A percentile compares a stretch with the other conserved stretches of the same genome.
phyloP scores from a whole-genome alignment of 2,888 invertebrate species.

The Ommatoiulus sabulosus region DNA sequence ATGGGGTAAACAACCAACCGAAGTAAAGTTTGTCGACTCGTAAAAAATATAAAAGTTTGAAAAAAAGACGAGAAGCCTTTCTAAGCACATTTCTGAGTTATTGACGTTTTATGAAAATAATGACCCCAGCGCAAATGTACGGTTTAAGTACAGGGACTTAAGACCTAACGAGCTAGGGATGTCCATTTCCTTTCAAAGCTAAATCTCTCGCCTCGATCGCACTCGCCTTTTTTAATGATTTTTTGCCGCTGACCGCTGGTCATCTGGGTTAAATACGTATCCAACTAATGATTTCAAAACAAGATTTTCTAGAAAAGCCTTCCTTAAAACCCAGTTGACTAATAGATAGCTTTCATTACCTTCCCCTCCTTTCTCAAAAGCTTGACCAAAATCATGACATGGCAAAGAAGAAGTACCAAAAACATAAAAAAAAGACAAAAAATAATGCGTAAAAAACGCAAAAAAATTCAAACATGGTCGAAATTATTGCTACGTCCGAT shows the following conservation, averaged over 20 bases:
- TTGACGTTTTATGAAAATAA: slow-evolving; percentile 23
- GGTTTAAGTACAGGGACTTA: not conserved
- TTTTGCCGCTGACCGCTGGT: slow-evolving; percentile 13
- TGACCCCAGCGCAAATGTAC: not conserved
- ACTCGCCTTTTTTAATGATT: slow-evolving; percentile 8
- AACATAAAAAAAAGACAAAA: not conserved
- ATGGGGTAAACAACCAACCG: too few relatives aligned
- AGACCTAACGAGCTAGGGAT: slow-evolving; percentile 10
- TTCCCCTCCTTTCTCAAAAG: not conserved
- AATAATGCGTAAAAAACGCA: not conserved
- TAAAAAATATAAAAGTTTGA: not conserved
- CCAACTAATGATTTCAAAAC: slow-evolving; percentile 33
- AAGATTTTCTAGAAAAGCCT: slow-evolving; percentile 24
- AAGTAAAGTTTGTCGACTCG: too few relatives aligned
- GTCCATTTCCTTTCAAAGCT: not conserved
- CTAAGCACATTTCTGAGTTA: not conserved
- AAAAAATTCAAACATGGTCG: not conserved
- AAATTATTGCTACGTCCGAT: not conserved
- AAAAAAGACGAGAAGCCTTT: not conserved
- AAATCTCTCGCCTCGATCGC: not conserved
- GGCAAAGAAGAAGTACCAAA: not conserved
- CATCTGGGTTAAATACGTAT: not conserved
- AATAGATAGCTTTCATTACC: slow-evolving; percentile 4
- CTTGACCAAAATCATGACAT: slow-evolving; percentile 5
- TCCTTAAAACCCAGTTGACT: slow-evolving; percentile 9